Percentiles rank a stretch among this genome's conserved stretches.
Conservation (phyloP, 2,888 invertebrate species). For the Heliconius sara region DNA sequence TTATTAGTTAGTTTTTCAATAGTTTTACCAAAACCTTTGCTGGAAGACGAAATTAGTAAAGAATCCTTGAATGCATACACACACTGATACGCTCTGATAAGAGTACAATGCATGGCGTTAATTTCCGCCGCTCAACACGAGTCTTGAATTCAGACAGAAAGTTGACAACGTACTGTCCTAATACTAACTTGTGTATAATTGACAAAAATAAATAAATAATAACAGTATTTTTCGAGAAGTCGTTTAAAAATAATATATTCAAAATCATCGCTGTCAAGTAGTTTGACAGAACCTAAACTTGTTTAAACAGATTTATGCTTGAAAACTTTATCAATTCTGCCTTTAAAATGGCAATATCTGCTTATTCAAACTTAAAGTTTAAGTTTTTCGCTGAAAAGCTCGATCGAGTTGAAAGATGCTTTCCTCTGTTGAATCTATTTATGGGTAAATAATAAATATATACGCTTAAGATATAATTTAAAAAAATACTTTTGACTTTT, state of each 20-base stretch:
- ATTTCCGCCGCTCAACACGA: background rate
- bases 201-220: background rate
- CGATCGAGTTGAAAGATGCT: slow-evolving; percentile 10
- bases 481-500: no score
- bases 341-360: slow-evolving; percentile 20
- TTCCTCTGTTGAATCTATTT: slow-evolving; percentile 17
- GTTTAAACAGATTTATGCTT: slow-evolving; percentile 22
- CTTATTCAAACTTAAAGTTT: slow-evolving; percentile 19
- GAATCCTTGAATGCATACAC: background rate
- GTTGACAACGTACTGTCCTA: no score
- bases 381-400: slow-evolving; percentile 17
- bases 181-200: no score
- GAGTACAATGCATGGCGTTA: background rate
- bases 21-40: background rate
- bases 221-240: background rate
- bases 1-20: background rate
- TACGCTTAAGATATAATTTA: no score
- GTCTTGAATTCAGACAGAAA: no score
- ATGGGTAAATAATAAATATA: slow-evolving; percentile 11
- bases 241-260: background rate
- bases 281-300: slow-evolving; percentile 2
- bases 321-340: slow-evolving; percentile 25
- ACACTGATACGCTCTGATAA: background rate
- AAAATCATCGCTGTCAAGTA: background rate
- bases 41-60: background rate